These are phyloP conservation scores for Siphonodentalium dalli DNA, from an alignment of 2,888 invertebrate genomes.

Conservation along the genomic window DNA sequence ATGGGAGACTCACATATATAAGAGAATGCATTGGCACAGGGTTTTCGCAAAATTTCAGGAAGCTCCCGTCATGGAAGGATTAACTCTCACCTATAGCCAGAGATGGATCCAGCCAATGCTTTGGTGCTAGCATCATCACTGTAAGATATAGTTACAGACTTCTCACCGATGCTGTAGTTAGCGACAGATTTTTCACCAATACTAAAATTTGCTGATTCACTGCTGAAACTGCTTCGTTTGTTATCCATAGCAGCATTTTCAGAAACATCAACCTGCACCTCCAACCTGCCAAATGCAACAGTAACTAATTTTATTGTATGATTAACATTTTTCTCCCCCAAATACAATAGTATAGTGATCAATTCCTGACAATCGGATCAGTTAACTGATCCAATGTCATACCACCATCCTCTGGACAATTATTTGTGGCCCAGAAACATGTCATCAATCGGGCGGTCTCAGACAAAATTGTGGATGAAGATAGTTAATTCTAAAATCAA, in stretches of 20 bases:
- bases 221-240: slow-evolving; percentile 74
- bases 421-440: too few species aligned
- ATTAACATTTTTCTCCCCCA: too few species aligned
- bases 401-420: too few species aligned
- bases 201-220: slow-evolving; percentile 71
- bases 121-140: slow-evolving; percentile 76
- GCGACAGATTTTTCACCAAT: slow-evolving; percentile 73
- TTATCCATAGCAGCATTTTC: slow-evolving; percentile 38
- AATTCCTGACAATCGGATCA: neutral
- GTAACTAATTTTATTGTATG: neutral
- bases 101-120: slow-evolving; percentile 77
- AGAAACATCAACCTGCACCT: slow-evolving; percentile 77
- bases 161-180: slow-evolving; percentile 71
- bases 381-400: too few species aligned
- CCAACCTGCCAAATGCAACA: slow-evolving; percentile 69
- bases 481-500: too few species aligned
- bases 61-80: too few species aligned
- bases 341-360: too few species aligned
- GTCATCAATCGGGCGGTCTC: too few species aligned
- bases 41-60: too few species aligned
- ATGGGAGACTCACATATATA: too few species aligned
- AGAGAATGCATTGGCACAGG: too few species aligned
- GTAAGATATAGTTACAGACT: slow-evolving; percentile 72
- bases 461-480: too few species aligned
- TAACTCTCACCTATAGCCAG: slow-evolving; percentile 38